These are phyloP conservation scores for Eretmocerus hayati DNA, from an alignment of 2,888 invertebrate species.

Conservation along the genomic window DNA sequence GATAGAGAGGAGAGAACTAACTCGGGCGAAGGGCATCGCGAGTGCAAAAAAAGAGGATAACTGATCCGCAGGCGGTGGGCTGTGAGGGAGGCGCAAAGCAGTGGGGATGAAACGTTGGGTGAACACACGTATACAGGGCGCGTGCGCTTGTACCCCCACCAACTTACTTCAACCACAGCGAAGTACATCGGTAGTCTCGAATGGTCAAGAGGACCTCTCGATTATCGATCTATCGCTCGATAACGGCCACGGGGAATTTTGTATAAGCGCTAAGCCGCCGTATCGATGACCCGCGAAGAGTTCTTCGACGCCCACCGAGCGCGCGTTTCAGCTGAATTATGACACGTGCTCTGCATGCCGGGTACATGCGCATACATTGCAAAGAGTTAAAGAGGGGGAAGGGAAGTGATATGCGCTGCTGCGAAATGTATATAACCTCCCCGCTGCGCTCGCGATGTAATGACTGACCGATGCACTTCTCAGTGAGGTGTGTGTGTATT, in stretches of 20 bases:
- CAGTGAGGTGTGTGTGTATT: no score
- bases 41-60: no score
- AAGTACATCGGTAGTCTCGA: no score
- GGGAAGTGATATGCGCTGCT: no score
- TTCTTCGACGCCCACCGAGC: conserved; percentile 16
- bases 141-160: conserved; percentile 23
- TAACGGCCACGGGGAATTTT: conserved; percentile 8
- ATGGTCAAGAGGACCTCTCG: conserved; percentile 10
- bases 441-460: neutral
- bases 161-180: no score
- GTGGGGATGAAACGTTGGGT: conserved; percentile 3
- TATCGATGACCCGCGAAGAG: conserved; percentile 20
- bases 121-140: conserved; percentile 26
- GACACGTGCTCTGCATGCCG: no score
- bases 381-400: neutral
- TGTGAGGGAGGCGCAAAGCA: neutral
- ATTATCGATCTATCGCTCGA: conserved; percentile 22
- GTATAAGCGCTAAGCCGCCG: neutral
- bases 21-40: neutral
- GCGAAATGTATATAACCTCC: no score
- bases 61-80: neutral
- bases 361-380: neutral
- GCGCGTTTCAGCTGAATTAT: conserved; percentile 17
- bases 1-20: no score
- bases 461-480: neutral